Evolutionary conservation across 2,113 vertebrate genomes (phyloP), one percentile per base, ranked within the genome.

Genomic region (Lepus timidus): DNA sequence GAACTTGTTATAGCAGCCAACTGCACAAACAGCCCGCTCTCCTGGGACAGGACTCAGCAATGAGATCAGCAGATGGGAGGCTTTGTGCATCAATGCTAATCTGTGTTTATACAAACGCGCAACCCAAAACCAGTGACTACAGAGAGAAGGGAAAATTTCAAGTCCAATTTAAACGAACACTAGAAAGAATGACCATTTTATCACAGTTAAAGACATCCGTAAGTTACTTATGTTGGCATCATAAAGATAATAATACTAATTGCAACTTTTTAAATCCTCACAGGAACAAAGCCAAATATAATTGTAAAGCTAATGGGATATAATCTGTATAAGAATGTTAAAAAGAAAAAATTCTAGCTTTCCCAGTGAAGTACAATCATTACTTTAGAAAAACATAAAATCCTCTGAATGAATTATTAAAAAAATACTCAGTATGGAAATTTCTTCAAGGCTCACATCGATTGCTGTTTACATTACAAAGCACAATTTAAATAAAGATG

Each of bases 1-100:
- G 78, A 84, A 49, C 74, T 96, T 55, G 92, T 91, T 95, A 85
- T 9, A 76, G 94, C 55, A 94, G 88, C 82, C 96, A 96, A 93
- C 29, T 93, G 55, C 88, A 96, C 93, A 94, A 88, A 93, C 68
- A 93, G 94, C 82, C 39, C 31, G 33, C 78, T 89, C 94, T 96
- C 88, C 74, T 79, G 93, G 71, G 92, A 97, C 79, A 94, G 92
- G 68, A 84, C 85, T 70, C 58, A 67, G 84, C 90, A 88, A 80
- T 82, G 83, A 91, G 85, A 93, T 94, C 83, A 73, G 75, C 91
- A 96, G 93, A 96, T 95, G 62, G 27, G 49, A 68, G 51, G 94
- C 31, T 90, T 85, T 73, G 87, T 73, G 78, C 78, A 89, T 73
- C 90, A 96, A 11, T 71, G 68, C 61, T 44, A 95, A 94, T 65